Base-by-base conservation (phyloP, 2,888 invertebrate species). In the Mythimna loreyi region DNA sequence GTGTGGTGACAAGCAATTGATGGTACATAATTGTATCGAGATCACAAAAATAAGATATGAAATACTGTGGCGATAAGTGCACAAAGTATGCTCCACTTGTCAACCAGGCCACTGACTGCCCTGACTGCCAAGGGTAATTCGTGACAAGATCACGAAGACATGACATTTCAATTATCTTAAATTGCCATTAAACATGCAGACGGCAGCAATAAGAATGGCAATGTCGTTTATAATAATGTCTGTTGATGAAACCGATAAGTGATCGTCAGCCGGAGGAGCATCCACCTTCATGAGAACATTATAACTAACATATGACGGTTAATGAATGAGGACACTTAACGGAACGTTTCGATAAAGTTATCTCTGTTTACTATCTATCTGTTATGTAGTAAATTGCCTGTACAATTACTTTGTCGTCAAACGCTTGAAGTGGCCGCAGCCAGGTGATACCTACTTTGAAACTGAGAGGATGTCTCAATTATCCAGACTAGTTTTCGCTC, bases 101-200 rank as follows among this genome's bases (percentile, higher is more conserved):
- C 21, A 40, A 25, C 19, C 30, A 52, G 76, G 36, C 6, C 72
- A 55, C 36, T 59, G 67, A 62, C 78, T 52, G n/a, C n/a, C n/a
- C n/a, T n/a, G n/a, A n/a, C n/a, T n/a, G n/a, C 36, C n/a, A 4
- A 30, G 3, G 47, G 62, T 72, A 63, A 71, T 60, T 70, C 64
- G 40, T 52, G 47, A 33, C 72, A 78, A 81, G 79, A 66, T 67
- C 66, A 45, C 23, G 49, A 43, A 55, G 47, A 78, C 53, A 52
- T 47, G 71, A 53, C 59, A 64, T 55, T 70, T 61, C 52, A 67
- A 72, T 74, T 57, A 55, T 53, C 64, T 71, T 67, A 66, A 72
- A 74, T 75, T 68, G 52, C 25, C 16, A 62, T 60, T 65, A 63
- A 70, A 78, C 70, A 81, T 81, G 65, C 82, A 78, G 78, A 81